Evolutionary conservation across 2,113 vertebrate species (phyloP).

Genomic region (Phalacrocorax carbo): DNA sequence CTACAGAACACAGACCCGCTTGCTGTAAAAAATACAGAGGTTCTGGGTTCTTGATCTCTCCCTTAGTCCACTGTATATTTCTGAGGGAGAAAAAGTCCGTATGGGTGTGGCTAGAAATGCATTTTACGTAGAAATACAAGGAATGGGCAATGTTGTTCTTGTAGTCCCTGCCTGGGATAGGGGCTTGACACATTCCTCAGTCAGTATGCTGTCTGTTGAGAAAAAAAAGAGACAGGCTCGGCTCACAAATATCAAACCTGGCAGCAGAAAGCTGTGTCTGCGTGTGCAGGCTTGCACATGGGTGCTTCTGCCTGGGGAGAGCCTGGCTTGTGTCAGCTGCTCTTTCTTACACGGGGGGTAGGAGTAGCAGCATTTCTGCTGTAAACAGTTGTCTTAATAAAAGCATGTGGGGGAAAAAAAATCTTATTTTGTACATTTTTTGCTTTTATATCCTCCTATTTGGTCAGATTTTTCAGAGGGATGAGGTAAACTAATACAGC

Average conservation of each 20-base stretch:
- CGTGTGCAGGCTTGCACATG: background rate
- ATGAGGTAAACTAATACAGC: background rate
- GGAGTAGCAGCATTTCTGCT: background rate
- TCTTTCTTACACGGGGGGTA: background rate
- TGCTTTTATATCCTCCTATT: background rate
- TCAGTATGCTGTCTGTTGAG: background rate
- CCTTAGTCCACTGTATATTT: background rate
- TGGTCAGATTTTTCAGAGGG: background rate
- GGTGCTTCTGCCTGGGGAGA: background rate
- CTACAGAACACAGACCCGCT: background rate
- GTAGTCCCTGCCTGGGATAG: background rate
- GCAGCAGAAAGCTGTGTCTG: background rate
- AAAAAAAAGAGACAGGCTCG: background rate
- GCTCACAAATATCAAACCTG: background rate
- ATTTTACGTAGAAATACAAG: background rate
- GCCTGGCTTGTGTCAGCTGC: background rate
- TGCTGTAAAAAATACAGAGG: background rate
- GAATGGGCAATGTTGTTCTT: background rate
- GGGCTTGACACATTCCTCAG: background rate
- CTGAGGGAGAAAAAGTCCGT: background rate
- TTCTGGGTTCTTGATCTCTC: background rate
- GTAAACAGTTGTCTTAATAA: background rate
- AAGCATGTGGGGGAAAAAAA: fast-evolving
- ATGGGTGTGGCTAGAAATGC: background rate
- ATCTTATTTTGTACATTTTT: background rate